These are phyloP conservation scores for Xenotilapia longispinis DNA, from an alignment of 2,113 vertebrate species.

Conservation along the genomic window DNA sequence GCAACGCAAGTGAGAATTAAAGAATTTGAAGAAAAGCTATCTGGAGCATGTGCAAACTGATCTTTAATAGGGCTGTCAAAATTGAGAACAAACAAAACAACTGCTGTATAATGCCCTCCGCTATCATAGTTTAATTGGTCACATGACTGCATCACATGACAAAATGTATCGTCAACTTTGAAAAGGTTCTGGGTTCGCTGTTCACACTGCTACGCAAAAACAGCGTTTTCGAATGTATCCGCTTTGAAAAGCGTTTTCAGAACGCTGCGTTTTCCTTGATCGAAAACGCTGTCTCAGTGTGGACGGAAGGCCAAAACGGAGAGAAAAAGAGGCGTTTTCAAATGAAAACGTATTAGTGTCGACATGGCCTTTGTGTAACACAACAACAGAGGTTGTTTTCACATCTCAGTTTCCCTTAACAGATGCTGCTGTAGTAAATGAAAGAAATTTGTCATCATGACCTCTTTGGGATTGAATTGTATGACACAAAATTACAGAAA, in stretches of 20 bases:
- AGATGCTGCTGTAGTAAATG: background rate
- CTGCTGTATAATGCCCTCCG: background rate
- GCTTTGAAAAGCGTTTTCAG: fast-evolving
- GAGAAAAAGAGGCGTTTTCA: fast-evolving
- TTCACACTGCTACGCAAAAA: fast-evolving
- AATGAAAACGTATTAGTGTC: background rate
- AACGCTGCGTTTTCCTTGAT: background rate
- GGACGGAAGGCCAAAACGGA: background rate
- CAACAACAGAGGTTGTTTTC: background rate
- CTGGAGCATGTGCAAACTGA: background rate
- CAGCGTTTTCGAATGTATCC: background rate
- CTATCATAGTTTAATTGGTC: background rate
- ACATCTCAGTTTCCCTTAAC: background rate
- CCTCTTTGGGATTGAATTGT: background rate
- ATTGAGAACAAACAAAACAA: background rate
- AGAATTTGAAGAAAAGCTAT: background rate
- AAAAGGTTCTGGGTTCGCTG: fast-evolving
- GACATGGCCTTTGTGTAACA: background rate
- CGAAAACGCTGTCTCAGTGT: background rate
- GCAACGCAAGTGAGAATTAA: background rate
- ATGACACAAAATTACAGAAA: background rate
- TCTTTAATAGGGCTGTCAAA: background rate
- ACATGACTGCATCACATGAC: background rate
- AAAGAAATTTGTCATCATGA: background rate
- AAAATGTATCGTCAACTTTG: background rate